Evolutionary conservation across 2,888 invertebrate species (phyloP), one percentile per base, ranked within the genome.

Genomic region (Nymphalis urticae): DNA sequence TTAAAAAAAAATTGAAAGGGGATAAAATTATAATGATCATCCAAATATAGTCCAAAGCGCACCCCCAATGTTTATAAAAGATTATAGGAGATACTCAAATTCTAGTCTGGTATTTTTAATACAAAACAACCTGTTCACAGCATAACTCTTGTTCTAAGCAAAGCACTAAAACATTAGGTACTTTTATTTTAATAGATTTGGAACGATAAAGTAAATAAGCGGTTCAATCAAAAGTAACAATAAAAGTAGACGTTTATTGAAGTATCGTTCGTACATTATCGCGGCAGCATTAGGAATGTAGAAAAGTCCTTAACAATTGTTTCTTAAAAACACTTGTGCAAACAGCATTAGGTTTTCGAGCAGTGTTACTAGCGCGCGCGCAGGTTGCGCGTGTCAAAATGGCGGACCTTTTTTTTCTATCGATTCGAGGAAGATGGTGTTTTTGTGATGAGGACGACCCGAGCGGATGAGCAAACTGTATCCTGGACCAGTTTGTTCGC

Each of bases 381-480:
- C 76, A 79, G 69, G 72, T 66, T 60, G 65, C 75, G 73, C 71
- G 64, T 61, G 68, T 48, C 68, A 54, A 62, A 54, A 61, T 68
- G 64, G 67, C 68, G 48, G 69, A 67, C 64, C n/a, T 21, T 21
- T 68, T 61, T 32, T 61, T 64, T 66, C 42, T 48, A 13, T 16
- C 27, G 48, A 27, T 71, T 73, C 72, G 64, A 68, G 68, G 65
- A 48, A 42, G 42, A 42, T 42, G 61, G 48, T 63, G 65, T 60
- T 66, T 32, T 59, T 72, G 74, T 76, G 76, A 69, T 70, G 59
- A 71, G 69, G 87, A 83, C 86, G 83, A 92, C 93, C 93, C 92
- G 93, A 93, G 92, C 93, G 92, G 93, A 84, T 91, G 93, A 90
- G 86, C 93, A 93, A 92, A 92, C 93, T 93, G 85, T 88, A 78